phyloP scores from a whole-genome alignment of 1,140 invertebrate species.

The Oryzaephilus surinamensis region DNA sequence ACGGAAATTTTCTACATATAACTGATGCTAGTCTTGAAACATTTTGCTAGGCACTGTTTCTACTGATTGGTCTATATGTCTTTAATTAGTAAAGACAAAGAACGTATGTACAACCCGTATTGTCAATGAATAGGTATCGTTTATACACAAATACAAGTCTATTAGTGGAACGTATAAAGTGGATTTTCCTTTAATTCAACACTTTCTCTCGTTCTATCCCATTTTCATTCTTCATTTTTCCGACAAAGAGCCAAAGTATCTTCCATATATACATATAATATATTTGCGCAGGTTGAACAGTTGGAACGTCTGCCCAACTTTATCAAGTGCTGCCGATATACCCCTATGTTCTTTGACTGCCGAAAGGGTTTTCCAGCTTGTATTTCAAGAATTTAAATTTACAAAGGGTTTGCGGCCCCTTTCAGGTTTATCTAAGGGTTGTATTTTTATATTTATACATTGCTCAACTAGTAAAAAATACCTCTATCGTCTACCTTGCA shows the following conservation, averaged over 20 bases:
- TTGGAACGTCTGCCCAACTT: slow-evolving; percentile 8
- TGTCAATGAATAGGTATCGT: slow-evolving; percentile 23
- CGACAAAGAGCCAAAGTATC: too few relatives aligned
- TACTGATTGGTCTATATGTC: slow-evolving; percentile 12
- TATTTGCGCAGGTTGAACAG: too few relatives aligned
- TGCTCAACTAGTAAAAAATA: too few relatives aligned
- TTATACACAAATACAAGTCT: slow-evolving; percentile 15
- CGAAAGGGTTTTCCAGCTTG: slow-evolving; percentile 17
- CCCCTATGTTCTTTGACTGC: slow-evolving; percentile 20
- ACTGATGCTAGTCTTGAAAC: too few relatives aligned
- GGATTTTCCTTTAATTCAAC: too few relatives aligned
- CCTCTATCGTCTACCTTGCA: too few relatives aligned
- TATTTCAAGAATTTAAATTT: slow-evolving; percentile 25
- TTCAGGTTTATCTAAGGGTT: slow-evolving; percentile 12
- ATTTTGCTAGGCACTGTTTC: too few relatives aligned
- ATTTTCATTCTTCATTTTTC: too few relatives aligned
- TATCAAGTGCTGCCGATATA: slow-evolving; percentile 8
- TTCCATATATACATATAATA: too few relatives aligned
- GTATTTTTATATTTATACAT: slow-evolving; percentile 23
- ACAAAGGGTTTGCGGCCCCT: slow-evolving; percentile 24
- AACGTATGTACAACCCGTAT: slow-evolving; percentile 18
- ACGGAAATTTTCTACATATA: too few relatives aligned
- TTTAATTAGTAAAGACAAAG: slow-evolving; percentile 22
- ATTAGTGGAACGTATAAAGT: too few relatives aligned
- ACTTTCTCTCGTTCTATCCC: too few relatives aligned